Evolutionary conservation across 2,888 invertebrate species (phyloP).

Genomic region (Willowsia nigromaculata): DNA sequence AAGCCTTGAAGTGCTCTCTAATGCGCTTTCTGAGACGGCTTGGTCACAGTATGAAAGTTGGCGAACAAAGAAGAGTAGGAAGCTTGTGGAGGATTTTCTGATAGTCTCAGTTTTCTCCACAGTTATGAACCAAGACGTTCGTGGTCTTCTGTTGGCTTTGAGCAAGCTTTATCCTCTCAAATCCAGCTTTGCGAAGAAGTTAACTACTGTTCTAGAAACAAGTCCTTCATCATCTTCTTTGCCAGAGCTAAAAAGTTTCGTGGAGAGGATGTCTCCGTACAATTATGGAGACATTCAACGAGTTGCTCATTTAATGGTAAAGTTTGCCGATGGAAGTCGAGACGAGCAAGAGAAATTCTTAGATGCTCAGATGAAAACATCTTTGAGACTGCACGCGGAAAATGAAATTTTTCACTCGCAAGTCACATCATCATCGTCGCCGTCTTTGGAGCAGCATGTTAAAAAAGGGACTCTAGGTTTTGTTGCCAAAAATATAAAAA

Average conservation of each 20-base stretch:
- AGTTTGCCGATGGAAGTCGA: constrained; percentile 60
- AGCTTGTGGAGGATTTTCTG: constrained; percentile 73
- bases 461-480: constrained; percentile 69
- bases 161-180: constrained; percentile 70
- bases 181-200: constrained; percentile 78
- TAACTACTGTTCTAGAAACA: constrained; percentile 83
- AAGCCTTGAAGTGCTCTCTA: constrained; percentile 67
- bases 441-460: neutral
- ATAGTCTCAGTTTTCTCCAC: constrained; percentile 69
- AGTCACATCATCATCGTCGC: neutral
- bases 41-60: constrained; percentile 69
- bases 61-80: constrained; percentile 47
- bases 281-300: constrained; percentile 73
- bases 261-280: constrained; percentile 79
- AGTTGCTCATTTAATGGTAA: constrained; percentile 72
- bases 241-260: constrained; percentile 81
- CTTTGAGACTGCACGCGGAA: constrained; percentile 60
- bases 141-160: constrained; percentile 61
- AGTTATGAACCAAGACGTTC: constrained; percentile 67
- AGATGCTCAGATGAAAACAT: constrained; percentile 56
- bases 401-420: constrained; percentile 56
- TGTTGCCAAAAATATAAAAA: constrained; percentile 63
- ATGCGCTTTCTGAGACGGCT: constrained; percentile 64
- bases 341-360: constrained; percentile 49
- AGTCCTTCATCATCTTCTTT: constrained; percentile 78